phyloP scores from a whole-genome alignment of 2,888 invertebrate genomes.

The Dimorphilus gyrociliatus region DNA sequence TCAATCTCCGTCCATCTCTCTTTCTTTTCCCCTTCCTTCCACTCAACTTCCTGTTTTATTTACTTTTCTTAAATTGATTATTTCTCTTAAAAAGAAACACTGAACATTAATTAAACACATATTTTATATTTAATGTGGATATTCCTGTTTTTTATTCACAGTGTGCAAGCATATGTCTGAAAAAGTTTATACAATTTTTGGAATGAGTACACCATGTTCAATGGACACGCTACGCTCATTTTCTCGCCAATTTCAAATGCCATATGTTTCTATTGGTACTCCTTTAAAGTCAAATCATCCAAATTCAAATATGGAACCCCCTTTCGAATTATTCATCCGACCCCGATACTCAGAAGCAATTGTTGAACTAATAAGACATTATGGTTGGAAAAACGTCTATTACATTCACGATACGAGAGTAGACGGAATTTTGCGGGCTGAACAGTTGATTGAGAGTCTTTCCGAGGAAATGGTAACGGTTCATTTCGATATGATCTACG shows the following conservation, averaged over 20 bases:
- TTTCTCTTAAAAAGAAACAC: too few relatives aligned
- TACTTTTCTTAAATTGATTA: too few relatives aligned
- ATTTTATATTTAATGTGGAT: neutral
- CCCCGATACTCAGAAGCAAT: conserved; percentile 90
- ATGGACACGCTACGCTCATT: conserved; percentile 27
- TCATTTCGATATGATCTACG: too few relatives aligned
- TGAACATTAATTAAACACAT: too few relatives aligned
- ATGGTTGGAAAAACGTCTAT: conserved; percentile 73
- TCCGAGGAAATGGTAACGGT: too few relatives aligned
- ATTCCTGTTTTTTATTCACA: conserved; percentile 10
- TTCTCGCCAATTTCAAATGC: conserved; percentile 25
- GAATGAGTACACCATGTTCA: conserved; percentile 18
- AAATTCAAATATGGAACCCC: conserved; percentile 8
- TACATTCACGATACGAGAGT: conserved; percentile 77
- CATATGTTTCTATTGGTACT: conserved; percentile 23
- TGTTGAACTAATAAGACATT: conserved; percentile 78
- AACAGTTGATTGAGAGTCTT: too few relatives aligned
- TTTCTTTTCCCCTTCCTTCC: too few relatives aligned
- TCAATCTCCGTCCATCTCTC: too few relatives aligned
- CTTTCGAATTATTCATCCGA: conserved; percentile 48
- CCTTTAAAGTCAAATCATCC: conserved; percentile 15
- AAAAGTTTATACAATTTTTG: conserved; percentile 22
- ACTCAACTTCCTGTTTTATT: too few relatives aligned
- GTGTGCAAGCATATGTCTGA: conserved; percentile 22
- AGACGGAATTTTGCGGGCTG: too few relatives aligned